Base-by-base conservation (phyloP, 53 echinoderm and acorn worm genomes). In the Crossaster papposus region DNA sequence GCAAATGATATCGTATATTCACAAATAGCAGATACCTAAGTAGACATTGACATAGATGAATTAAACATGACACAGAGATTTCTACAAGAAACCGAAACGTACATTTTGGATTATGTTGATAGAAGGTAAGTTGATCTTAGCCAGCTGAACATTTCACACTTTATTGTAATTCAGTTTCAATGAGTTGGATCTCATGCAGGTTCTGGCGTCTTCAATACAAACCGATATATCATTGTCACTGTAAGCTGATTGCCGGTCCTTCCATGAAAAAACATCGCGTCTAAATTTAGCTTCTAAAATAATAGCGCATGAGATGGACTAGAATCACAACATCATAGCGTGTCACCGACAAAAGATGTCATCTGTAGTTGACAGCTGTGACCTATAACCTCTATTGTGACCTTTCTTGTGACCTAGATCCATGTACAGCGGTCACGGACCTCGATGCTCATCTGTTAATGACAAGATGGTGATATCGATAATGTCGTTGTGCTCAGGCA, bases 161-260 rank as follows among this genome's bases (percentile, higher is more conserved):
- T n/a, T n/a, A n/a, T n/a, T n/a, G n/a, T n/a, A n/a, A n/a, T n/a
- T n/a, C n/a, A n/a, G n/a, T n/a, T n/a, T n/a, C n/a, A n/a, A n/a
- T n/a, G n/a, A n/a, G n/a, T n/a, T n/a, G n/a, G n/a, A n/a, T n/a
- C n/a, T n/a, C n/a, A n/a, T n/a, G n/a, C n/a, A n/a, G n/a, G n/a
- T n/a, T n/a, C n/a, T n/a, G n/a, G n/a, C n/a, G n/a, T n/a, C n/a
- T n/a, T n/a, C n/a, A n/a, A n/a, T n/a, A n/a, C n/a, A 20, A 14
- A 32, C 54, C 85, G 33, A 85, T 85, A 85, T 29, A 85, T 85
- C 85, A 85, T 28, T 73, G 85, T 85, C 85, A 85, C 17, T 6
- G 53, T 54, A 73, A 85, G 52, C 52, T 54, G 74, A 85, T 85
- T 52, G 82, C 29, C 14, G 82, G 82, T 82, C 82, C 29, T 37